phyloP scores from a whole-genome alignment of 2,888 invertebrate genomes.

The Netelia inedita region DNA sequence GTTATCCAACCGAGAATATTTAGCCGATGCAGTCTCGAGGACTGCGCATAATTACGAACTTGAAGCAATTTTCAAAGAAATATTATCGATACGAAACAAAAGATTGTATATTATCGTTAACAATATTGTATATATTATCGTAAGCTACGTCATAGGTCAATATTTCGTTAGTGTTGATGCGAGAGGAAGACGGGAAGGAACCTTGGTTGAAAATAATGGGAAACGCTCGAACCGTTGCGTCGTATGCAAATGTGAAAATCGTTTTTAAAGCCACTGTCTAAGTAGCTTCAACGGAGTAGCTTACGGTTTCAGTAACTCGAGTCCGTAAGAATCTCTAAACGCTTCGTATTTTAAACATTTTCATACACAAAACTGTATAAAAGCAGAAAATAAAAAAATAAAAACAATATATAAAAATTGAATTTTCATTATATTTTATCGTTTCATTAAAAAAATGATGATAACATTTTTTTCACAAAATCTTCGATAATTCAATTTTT shows the following conservation, averaged over 20 bases:
- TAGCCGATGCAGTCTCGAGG: background rate
- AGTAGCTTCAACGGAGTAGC: background rate
- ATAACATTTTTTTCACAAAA: too few species aligned
- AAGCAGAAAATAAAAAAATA: too few species aligned
- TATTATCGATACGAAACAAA: background rate
- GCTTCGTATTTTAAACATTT: too few species aligned
- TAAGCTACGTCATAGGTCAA: background rate
- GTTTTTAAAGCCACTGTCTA: constrained; percentile 14
- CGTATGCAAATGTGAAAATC: constrained; percentile 31
- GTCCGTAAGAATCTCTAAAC: too few species aligned
- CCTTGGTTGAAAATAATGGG: background rate
- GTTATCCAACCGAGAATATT: background rate
- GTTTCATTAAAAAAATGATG: too few species aligned
- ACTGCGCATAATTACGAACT: background rate
- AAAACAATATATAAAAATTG: too few species aligned
- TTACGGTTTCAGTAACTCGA: too few species aligned
- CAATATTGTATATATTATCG: too few species aligned
- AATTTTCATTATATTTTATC: too few species aligned
- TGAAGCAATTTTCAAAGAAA: background rate
- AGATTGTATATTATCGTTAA: background rate
- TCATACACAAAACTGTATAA: too few species aligned
- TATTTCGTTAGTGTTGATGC: background rate
- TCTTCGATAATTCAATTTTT: too few species aligned
- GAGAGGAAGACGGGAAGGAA: background rate
- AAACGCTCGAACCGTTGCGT: background rate